Evolutionary conservation across 2,113 vertebrate species (phyloP), one percentile per base, ranked within the genome.

Genomic region (Epinephelus fuscoguttatus): DNA sequence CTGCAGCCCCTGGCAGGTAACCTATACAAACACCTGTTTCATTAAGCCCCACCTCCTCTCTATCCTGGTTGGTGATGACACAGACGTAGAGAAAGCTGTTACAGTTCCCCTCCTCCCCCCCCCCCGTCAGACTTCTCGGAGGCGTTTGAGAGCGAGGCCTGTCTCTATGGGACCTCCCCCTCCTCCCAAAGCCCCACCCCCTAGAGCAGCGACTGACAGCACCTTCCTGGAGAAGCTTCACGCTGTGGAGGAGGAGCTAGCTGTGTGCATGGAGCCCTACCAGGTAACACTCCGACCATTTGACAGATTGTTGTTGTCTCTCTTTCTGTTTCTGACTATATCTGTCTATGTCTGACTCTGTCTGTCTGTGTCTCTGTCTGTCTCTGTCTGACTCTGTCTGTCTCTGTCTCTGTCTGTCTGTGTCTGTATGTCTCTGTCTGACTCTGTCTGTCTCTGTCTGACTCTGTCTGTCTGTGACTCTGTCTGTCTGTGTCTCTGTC

Each of bases 131-230:
- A 4, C 72, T 0, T 0, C 91, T 89, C 62, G 86, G 73, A 4
- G 96, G 27, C 95, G 96, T 10, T 89, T 96, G 0, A 96, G 96
- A 55, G 94, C 91, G 23, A 95, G 95, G 37, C 94, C 94, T 0
- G 95, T 95, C 3, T 96, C 97, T 1, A 99, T 99, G 98, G 98
- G 98, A 0, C 98, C 98, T 0, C 98, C 98, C 0, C 97, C 97
- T 0, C 96, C 97, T 0, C 95, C 96, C 13, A 93, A 90, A 75
- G 80, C 81, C 33, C 78, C 63, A 0, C 94, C 95, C 19, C 86
- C 93, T 0, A 96, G 94, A 47, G 89, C 92, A 6, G 95, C 33
- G 78, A 94, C 88, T 19, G 98, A 99, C 80, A 96, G 95, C 91
- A 87, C 90, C 5, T 99, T 99, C 91, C 96, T 99, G 95, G 98